phyloP scores from a whole-genome alignment of 2,888 invertebrate genomes.

The Dendrolimus pini region DNA sequence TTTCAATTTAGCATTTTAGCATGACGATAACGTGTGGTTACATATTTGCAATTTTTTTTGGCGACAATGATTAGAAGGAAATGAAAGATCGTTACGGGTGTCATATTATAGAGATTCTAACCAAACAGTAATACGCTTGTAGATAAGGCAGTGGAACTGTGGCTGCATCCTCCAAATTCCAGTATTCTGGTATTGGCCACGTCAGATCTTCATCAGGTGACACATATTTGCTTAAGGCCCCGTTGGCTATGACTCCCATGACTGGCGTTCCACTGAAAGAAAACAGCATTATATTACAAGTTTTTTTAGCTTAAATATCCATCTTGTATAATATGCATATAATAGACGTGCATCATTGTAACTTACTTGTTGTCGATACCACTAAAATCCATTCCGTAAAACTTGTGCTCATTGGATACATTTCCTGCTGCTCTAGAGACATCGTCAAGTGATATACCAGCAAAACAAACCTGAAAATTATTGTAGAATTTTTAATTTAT shows the following conservation, averaged over 20 bases:
- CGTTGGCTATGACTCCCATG: constrained; percentile 76
- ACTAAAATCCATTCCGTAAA: constrained; percentile 35
- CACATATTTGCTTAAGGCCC: constrained; percentile 74
- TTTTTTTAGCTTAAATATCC: neutral
- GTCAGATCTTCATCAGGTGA: constrained; percentile 59
- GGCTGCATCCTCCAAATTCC: constrained; percentile 82
- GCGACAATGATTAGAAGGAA: neutral
- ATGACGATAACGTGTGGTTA: no score
- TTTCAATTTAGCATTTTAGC: no score
- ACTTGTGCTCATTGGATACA: constrained; percentile 5
- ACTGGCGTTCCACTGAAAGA: constrained; percentile 61
- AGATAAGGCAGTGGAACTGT: constrained; percentile 80
- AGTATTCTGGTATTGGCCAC: constrained; percentile 81
- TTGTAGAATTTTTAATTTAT: neutral
- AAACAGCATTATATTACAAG: neutral
- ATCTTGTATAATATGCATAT: neutral
- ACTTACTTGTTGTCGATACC: constrained; percentile 25
- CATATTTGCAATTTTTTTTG: neutral
- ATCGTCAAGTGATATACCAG: constrained; percentile 27
- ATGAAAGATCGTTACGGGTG: neutral
- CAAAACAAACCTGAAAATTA: constrained; percentile 26
- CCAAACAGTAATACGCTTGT: constrained; percentile 32
- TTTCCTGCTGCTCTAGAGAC: constrained; percentile 21
- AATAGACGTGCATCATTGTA: neutral
- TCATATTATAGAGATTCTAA: constrained; percentile 11